Percentiles rank a stretch among this genome's conserved stretches.
Evolutionary conservation across 2,888 invertebrate species (phyloP).

Genomic region (Meiosimyza platycephala): DNA sequence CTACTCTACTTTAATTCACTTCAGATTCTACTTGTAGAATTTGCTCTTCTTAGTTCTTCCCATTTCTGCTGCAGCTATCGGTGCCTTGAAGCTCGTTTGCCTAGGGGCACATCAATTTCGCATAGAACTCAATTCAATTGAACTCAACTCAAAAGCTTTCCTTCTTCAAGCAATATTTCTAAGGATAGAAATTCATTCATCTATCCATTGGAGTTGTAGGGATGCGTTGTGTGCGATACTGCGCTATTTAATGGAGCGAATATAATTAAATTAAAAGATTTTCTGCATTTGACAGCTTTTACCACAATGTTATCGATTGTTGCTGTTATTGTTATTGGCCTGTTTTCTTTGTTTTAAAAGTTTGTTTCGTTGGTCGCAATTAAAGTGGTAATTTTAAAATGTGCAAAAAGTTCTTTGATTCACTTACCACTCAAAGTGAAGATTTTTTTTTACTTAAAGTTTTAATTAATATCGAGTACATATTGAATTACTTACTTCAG

Average conservation of each 20-base stretch:
- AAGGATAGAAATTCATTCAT: background rate
- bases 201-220: too few relatives aligned
- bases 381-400: too few relatives aligned
- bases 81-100: background rate
- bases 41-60: constrained; percentile 12
- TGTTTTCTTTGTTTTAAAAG: background rate
- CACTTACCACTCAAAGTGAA: too few relatives aligned
- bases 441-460: too few relatives aligned
- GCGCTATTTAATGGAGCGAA: constrained; percentile 31
- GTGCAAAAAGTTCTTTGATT: too few relatives aligned
- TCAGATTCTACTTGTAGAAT: constrained; percentile 2
- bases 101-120: constrained; percentile 30
- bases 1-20: background rate
- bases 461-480: too few relatives aligned
- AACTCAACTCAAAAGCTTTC: background rate
- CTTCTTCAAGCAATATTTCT: too few relatives aligned
- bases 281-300: constrained; percentile 32
- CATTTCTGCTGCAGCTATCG: constrained; percentile 9
- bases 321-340: constrained; percentile 1
- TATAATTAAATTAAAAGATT: constrained; percentile 39
- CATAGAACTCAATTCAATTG: constrained; percentile 6
- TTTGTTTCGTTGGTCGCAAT: too few relatives aligned
- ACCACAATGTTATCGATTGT: constrained; percentile 4
- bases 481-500: too few relatives aligned
- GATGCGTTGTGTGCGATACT: background rate